Percentiles rank a stretch among this genome's conserved stretches.
phyloP scores from a whole-genome alignment of 2,797 vertebrate species.

The Characodon lateralis region DNA sequence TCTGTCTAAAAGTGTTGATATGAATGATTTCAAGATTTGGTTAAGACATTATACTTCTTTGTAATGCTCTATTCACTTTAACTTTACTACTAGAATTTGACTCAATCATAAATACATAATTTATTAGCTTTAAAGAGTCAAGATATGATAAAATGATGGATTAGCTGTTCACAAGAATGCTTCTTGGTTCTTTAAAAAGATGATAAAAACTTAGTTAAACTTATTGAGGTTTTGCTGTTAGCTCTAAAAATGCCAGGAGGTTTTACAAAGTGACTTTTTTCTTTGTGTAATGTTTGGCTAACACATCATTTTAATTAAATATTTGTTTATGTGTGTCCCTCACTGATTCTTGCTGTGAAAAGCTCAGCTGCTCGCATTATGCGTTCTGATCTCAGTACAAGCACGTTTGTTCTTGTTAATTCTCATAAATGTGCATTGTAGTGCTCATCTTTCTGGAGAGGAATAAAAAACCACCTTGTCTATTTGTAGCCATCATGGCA shows the following conservation, averaged over 20 bases:
- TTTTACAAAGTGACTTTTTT: too few species aligned
- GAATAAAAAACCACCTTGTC: constrained; percentile 8
- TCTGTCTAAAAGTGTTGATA: background rate
- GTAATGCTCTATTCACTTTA: background rate
- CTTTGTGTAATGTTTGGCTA: background rate
- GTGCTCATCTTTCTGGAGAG: background rate
- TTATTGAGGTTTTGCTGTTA: background rate
- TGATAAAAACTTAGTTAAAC: too few species aligned
- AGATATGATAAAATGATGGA: background rate
- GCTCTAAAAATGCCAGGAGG: too few species aligned
- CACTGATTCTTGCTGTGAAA: background rate
- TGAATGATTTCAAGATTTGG: background rate
- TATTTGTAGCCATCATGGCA: constrained; percentile 93
- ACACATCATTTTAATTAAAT: background rate
- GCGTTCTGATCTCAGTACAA: background rate
- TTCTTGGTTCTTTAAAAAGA: background rate
- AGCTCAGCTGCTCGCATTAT: background rate
- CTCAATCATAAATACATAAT: background rate
- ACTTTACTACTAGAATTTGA: background rate
- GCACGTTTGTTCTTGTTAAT: background rate
- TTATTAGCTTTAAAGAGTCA: background rate
- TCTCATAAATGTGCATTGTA: background rate
- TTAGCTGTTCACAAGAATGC: background rate
- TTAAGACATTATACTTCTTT: background rate
- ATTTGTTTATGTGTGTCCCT: background rate